These are phyloP conservation scores for Tortrix viridana DNA, from an alignment of 2,888 invertebrate species.

Conservation along the genomic window DNA sequence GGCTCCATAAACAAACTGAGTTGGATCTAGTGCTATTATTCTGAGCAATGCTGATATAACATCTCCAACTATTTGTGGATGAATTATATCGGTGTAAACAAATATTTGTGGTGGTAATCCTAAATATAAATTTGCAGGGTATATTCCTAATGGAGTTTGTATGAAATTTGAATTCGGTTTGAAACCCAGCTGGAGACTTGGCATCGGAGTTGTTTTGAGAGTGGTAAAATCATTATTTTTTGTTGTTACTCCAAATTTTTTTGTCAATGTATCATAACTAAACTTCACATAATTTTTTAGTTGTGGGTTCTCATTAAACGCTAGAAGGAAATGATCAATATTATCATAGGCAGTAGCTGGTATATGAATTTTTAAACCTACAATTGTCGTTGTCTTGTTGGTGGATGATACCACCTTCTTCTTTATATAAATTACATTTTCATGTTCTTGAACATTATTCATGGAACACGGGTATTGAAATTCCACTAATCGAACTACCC, in stretches of 20 bases:
- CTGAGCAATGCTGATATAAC: slow-evolving; percentile 43
- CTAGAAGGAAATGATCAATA: slow-evolving; percentile 37
- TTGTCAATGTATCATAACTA: slow-evolving; percentile 40
- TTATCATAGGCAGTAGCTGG: slow-evolving; percentile 36
- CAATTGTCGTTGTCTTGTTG: neutral
- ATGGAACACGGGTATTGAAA: too few relatives aligned
- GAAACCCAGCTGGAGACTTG: slow-evolving; percentile 43
- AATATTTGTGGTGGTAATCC: slow-evolving; percentile 42
- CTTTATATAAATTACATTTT: neutral
- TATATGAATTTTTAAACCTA: neutral
- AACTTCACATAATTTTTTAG: slow-evolving; percentile 38
- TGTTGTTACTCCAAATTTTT: slow-evolving; percentile 25
- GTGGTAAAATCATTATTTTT: slow-evolving; percentile 21
- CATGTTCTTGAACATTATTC: too few relatives aligned
- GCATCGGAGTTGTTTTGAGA: slow-evolving; percentile 27
- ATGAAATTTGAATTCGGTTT: slow-evolving; percentile 40
- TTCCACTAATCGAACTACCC: too few relatives aligned
- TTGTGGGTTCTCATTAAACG: slow-evolving; percentile 38
- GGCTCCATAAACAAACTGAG: slow-evolving; percentile 43
- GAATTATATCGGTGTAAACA: slow-evolving; percentile 41
- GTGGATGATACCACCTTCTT: neutral
- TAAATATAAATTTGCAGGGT: slow-evolving; percentile 39
- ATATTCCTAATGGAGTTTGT: slow-evolving; percentile 35
- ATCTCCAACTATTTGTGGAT: slow-evolving; percentile 42
- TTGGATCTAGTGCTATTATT: slow-evolving; percentile 43